Conservation (phyloP, 2,113 vertebrate species). For the Odocoileus hemionus region DNA sequence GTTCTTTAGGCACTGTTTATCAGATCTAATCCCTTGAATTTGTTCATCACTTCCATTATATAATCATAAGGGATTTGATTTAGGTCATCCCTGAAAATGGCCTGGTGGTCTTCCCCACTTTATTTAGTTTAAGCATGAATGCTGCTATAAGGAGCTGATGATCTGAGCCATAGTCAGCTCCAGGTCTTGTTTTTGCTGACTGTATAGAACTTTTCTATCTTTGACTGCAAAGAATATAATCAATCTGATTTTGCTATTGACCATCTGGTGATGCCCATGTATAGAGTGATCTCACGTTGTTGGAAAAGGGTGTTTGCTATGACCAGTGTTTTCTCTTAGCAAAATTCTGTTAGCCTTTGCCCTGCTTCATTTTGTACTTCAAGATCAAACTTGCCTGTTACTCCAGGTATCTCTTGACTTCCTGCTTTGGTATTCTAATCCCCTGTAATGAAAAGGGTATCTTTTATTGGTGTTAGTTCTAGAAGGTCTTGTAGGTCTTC, state of each 20-base stretch:
- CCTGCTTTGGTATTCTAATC: neutral
- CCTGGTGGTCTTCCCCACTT: neutral
- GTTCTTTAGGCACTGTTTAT: neutral
- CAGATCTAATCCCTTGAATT: neutral
- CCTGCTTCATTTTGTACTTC: neutral
- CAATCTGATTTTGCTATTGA: neutral
- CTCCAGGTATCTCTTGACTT: neutral
- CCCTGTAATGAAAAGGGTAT: neutral
- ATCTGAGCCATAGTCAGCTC: neutral
- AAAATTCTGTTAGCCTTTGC: neutral
- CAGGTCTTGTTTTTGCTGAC: neutral
- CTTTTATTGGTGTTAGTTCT: neutral
- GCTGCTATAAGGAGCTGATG: neutral
- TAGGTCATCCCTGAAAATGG: neutral
- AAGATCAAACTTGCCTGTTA: neutral
- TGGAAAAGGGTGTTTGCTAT: neutral
- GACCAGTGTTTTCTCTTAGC: neutral
- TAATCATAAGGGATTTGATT: neutral
- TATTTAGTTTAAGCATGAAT: neutral
- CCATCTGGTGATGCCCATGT: neutral
- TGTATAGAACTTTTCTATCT: neutral
- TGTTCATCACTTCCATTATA: neutral
- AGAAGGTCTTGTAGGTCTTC: neutral
- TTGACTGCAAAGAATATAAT: neutral
- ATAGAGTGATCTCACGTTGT: neutral